Conservation (phyloP, 2,797 vertebrate species). For the Zonotrichia albicollis region DNA sequence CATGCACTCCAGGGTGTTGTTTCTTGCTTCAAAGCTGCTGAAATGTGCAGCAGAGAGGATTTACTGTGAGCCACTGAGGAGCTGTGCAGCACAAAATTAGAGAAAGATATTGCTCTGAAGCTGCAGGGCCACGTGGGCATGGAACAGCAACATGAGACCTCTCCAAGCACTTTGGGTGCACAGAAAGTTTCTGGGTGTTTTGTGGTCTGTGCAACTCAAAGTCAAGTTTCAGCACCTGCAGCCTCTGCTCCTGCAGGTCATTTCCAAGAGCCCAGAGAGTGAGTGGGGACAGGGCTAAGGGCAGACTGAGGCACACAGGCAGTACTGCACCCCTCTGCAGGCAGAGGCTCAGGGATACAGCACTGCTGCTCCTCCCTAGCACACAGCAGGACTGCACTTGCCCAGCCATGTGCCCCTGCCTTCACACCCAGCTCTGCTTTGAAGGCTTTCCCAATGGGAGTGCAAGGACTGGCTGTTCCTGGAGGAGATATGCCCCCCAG, state of each 20-base stretch:
- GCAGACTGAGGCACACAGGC: background rate
- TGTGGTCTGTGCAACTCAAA: background rate
- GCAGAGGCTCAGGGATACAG: background rate
- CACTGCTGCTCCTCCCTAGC: fast-evolving
- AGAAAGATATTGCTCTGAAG: background rate
- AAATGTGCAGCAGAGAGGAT: background rate
- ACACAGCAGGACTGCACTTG: background rate
- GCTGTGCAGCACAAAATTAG: background rate
- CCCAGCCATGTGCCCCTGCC: fast-evolving
- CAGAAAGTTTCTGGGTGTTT: background rate
- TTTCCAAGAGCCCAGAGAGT: background rate
- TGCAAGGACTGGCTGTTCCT: slow-evolving; percentile 3
- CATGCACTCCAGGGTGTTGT: background rate
- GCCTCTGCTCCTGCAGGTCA: background rate
- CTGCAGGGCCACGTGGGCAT: background rate
- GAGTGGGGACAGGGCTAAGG: background rate
- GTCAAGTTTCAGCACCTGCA: background rate
- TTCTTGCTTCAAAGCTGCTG: background rate
- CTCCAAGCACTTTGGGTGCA: fast-evolving
- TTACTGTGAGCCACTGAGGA: background rate
- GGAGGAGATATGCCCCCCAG: background rate
- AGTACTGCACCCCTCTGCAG: background rate
- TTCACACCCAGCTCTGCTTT: background rate
- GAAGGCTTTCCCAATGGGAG: background rate
- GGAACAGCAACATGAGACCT: background rate